A percentile compares a stretch with the other conserved stretches of the same genome.
Evolutionary conservation across 92 coral and sea anemone genomes (phyloP).

Genomic region (Zoanthus gigantus): DNA sequence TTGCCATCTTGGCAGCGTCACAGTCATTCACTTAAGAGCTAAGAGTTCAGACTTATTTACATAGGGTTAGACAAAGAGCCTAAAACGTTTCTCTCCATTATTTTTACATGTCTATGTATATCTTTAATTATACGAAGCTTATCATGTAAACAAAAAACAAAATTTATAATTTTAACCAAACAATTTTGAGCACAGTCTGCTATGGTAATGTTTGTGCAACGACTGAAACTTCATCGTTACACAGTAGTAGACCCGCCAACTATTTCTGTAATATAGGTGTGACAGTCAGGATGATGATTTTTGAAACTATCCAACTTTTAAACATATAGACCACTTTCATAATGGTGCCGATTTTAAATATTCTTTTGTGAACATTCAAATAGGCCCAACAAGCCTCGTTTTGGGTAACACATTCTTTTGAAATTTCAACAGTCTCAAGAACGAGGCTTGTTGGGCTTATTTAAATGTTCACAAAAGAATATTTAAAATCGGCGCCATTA

Average conservation of each 20-base stretch:
- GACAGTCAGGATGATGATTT: constrained; percentile 18
- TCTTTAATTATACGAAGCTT: constrained; percentile 16
- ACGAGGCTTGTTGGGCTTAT: neutral
- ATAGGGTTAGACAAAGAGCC: constrained; percentile 26
- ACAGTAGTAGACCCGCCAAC: constrained; percentile 26
- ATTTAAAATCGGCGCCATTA: neutral
- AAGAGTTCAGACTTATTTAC: constrained; percentile 26
- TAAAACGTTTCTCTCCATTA: constrained; percentile 11
- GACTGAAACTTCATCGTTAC: constrained; percentile 21
- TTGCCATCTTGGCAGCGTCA: constrained; percentile 19
- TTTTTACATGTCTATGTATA: constrained; percentile 25
- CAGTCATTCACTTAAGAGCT: constrained; percentile 24
- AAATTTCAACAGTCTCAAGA: neutral
- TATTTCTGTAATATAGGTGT: constrained; percentile 21
- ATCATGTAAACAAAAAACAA: constrained; percentile 8
- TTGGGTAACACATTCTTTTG: too few species aligned
- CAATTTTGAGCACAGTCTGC: constrained; percentile 9
- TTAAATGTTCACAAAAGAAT: too few species aligned
- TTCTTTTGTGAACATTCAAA: too few species aligned
- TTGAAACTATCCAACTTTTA: constrained; percentile 19
- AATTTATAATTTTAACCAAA: constrained; percentile 12
- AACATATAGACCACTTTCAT: neutral
- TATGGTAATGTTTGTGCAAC: constrained; percentile 26
- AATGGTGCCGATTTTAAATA: neutral
- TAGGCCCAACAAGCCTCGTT: too few species aligned